Percentiles rank a stretch among this genome's conserved stretches.
Evolutionary conservation across 2,888 invertebrate species (phyloP).

Genomic region (Rhyacophila evoluta): DNA sequence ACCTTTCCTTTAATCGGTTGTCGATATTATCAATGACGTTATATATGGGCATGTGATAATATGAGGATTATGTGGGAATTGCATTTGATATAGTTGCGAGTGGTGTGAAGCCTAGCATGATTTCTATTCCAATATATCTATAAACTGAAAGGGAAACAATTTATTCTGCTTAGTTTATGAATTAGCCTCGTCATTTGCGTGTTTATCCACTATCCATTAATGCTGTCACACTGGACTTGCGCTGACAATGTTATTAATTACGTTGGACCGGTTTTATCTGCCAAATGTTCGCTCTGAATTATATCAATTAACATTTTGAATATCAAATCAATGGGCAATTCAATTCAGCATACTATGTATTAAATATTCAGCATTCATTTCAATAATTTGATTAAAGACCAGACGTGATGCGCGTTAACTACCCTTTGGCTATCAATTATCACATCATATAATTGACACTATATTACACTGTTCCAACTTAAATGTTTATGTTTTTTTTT

Average conservation of each 20-base stretch:
- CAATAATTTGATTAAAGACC: background rate
- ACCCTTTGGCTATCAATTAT: too few species aligned
- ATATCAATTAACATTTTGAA: constrained; percentile 9
- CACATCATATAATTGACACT: too few species aligned
- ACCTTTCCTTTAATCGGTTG: too few species aligned
- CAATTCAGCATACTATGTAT: background rate
- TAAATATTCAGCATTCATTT: background rate
- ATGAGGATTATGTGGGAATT: too few species aligned
- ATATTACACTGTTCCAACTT: too few species aligned
- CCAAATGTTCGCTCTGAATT: background rate
- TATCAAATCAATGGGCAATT: background rate
- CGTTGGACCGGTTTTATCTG: background rate
- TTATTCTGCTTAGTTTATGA: background rate
- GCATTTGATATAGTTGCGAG: too few species aligned
- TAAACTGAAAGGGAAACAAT: background rate
- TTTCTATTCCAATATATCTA: background rate
- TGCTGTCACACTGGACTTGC: background rate
- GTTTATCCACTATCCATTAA: background rate
- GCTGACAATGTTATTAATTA: constrained; percentile 14
- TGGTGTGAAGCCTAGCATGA: too few species aligned
- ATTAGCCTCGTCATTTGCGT: background rate
- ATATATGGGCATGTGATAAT: too few species aligned
- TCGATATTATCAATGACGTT: too few species aligned
- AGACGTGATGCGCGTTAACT: too few species aligned
- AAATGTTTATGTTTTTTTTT: too few species aligned